A percentile compares a stretch with the other conserved stretches of the same genome.
These are phyloP conservation scores for Gracilinanus agilis DNA, from an alignment of 2,113 vertebrate species.

Conservation along the genomic window DNA sequence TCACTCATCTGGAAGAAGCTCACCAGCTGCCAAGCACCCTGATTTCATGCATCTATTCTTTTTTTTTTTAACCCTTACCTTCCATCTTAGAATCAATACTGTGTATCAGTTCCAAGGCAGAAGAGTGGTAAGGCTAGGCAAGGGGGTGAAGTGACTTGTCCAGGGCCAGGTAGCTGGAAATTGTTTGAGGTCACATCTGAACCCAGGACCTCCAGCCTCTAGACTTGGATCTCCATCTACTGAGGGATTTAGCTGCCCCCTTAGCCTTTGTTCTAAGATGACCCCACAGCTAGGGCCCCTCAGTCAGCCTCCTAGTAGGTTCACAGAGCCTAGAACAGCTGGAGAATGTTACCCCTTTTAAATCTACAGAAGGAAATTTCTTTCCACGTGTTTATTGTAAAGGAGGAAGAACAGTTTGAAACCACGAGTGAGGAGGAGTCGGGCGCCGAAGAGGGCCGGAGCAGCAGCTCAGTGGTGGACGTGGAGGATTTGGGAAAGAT, in stretches of 20 bases:
- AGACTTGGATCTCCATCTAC: too few species aligned
- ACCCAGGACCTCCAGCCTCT: too few species aligned
- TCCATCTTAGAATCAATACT: too few species aligned
- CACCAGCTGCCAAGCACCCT: not conserved
- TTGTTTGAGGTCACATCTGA: too few species aligned
- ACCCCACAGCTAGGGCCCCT: not conserved
- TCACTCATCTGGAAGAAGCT: not conserved
- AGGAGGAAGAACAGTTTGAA: constrained; percentile 88
- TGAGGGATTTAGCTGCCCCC: not conserved
- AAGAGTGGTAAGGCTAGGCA: too few species aligned
- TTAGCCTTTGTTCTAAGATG: not conserved
- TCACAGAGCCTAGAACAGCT: not conserved
- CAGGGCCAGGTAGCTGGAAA: too few species aligned
- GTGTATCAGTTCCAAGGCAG: too few species aligned
- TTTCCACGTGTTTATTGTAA: constrained; percentile 23
- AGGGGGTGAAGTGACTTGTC: too few species aligned
- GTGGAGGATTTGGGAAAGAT: constrained; percentile 94
- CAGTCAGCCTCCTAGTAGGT: not conserved
- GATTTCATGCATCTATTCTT: not conserved
- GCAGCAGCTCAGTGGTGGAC: constrained; percentile 85
- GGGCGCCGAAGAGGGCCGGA: constrained; percentile 69
- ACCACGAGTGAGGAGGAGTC: constrained; percentile 90
- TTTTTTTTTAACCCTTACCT: too few species aligned
- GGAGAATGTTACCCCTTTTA: not conserved
- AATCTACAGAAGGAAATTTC: not conserved